These are phyloP conservation scores for Aradus depressus DNA, from an alignment of 2,888 invertebrate species.

Conservation along the genomic window DNA sequence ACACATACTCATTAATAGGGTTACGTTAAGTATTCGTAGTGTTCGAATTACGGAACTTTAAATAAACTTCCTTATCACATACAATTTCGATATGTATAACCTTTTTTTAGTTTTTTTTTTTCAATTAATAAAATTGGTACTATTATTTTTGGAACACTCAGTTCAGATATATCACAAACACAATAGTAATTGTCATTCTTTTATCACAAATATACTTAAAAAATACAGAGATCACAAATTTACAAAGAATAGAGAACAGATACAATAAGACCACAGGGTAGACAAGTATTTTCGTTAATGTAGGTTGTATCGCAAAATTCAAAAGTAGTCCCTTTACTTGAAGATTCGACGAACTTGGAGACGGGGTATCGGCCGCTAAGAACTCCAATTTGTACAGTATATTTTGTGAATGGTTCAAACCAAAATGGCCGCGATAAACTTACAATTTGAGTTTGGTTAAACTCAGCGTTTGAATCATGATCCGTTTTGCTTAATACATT, in stretches of 20 bases:
- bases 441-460: constrained; percentile 41
- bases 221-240: too few relatives aligned
- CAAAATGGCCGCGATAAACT: constrained; percentile 39
- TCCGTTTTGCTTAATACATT: constrained; percentile 38
- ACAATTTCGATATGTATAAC: too few relatives aligned
- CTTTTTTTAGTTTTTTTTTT: too few relatives aligned
- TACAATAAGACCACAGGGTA: constrained; percentile 2
- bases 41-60: too few relatives aligned
- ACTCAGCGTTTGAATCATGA: constrained; percentile 39
- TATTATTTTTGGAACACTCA: too few relatives aligned
- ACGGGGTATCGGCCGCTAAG: constrained; percentile 27
- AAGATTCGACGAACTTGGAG: constrained; percentile 22
- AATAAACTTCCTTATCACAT: too few relatives aligned
- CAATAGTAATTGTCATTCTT: too few relatives aligned
- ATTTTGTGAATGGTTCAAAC: constrained; percentile 26
- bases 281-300: background rate
- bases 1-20: too few relatives aligned
- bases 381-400: constrained; percentile 25
- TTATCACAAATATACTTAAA: too few relatives aligned
- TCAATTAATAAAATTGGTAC: too few relatives aligned
- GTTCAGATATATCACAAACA: too few relatives aligned
- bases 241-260: constrained; percentile 8
- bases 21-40: too few relatives aligned
- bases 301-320: constrained; percentile 12
- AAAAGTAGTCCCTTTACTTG: constrained; percentile 24